These are phyloP conservation scores for Drosophila ezoana DNA, from an alignment of 2,888 invertebrate species.

Conservation along the genomic window DNA sequence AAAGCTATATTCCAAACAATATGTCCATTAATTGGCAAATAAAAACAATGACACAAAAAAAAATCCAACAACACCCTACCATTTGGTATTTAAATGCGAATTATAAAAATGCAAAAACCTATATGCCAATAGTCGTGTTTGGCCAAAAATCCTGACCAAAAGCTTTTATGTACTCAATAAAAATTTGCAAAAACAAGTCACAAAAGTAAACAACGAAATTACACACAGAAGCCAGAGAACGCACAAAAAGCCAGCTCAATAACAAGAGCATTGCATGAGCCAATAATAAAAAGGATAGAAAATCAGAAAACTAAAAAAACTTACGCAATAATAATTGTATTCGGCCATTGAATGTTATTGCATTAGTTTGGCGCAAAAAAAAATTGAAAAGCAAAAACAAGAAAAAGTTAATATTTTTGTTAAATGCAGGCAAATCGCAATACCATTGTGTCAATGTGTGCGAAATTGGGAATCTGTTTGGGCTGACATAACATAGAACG, in stretches of 20 bases:
- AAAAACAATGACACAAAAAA: conserved; percentile 40
- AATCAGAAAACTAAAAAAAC: conserved; percentile 34
- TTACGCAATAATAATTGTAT: conserved; percentile 71
- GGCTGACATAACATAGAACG: too few relatives aligned
- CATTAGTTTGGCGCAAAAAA: conserved; percentile 64
- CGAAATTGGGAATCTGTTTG: conserved; percentile 1
- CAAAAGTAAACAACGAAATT: conserved; percentile 66
- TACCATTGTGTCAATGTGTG: conserved; percentile 35
- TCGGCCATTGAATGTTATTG: conserved; percentile 78
- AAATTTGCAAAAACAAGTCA: conserved; percentile 67
- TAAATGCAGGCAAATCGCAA: conserved; percentile 41
- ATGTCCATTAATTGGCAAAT: conserved; percentile 71
- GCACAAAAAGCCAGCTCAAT: conserved; percentile 50
- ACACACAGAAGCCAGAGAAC: conserved; percentile 25
- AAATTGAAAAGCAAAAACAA: conserved; percentile 17
- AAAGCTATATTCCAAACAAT: conserved; percentile 58
- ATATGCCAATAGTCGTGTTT: conserved; percentile 24
- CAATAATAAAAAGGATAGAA: conserved; percentile 12
- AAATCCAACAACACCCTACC: background rate
- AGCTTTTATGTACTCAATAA: conserved; percentile 72
- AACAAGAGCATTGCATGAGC: conserved; percentile 33
- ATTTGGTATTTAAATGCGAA: conserved; percentile 42
- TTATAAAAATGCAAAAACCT: conserved; percentile 29
- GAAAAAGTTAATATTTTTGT: conserved; percentile 19
- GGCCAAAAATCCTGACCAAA: conserved; percentile 40